phyloP scores from a whole-genome alignment of 2,888 invertebrate genomes.

The Caenorhabditis afra region DNA sequence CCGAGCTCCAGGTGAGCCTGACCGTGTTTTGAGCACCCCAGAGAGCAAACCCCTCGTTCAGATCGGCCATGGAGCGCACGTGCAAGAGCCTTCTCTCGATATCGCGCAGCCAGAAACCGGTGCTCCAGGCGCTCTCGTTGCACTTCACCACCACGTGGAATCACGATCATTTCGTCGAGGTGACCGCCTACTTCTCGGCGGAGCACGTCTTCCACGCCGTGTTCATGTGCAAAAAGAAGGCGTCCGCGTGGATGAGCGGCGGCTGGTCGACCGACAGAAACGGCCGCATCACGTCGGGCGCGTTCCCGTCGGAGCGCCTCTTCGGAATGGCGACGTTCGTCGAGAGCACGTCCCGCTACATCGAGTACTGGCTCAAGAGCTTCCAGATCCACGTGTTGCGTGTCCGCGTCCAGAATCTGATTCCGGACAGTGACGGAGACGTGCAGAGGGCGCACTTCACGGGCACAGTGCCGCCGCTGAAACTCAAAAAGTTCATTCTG shows the following conservation, averaged over 20 bases:
- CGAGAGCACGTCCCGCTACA: conserved; percentile 20
- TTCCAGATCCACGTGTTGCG: conserved; percentile 23
- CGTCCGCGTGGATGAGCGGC: conserved; percentile 17
- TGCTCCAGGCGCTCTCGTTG: conserved; percentile 12
- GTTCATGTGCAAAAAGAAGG: conserved; percentile 12
- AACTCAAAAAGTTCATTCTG: conserved; percentile 31
- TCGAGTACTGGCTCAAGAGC: conserved; percentile 37
- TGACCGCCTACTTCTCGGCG: conserved; percentile 16
- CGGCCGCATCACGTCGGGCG: conserved; percentile 7
- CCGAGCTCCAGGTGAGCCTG: conserved; percentile 26
- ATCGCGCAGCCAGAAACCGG: conserved; percentile 18
- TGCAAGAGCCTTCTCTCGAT: conserved; percentile 15
- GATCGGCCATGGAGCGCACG: conserved; percentile 26
- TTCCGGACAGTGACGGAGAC: conserved; percentile 24
- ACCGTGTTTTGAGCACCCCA: too few species aligned
- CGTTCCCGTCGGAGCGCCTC: conserved; percentile 8
- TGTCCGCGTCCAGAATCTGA: conserved; percentile 31
- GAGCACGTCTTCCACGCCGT: conserved; percentile 27
- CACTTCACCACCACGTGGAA: conserved; percentile 44
- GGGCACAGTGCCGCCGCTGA: conserved; percentile 16
- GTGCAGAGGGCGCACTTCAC: conserved; percentile 33
- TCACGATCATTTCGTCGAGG: conserved; percentile 25
- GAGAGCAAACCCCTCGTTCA: too few species aligned
- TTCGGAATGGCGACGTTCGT: conserved; percentile 21
- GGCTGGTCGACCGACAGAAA: conserved; percentile 31